phyloP scores from a whole-genome alignment of 2,113 vertebrate genomes.

The Austrofundulus limnaeus region DNA sequence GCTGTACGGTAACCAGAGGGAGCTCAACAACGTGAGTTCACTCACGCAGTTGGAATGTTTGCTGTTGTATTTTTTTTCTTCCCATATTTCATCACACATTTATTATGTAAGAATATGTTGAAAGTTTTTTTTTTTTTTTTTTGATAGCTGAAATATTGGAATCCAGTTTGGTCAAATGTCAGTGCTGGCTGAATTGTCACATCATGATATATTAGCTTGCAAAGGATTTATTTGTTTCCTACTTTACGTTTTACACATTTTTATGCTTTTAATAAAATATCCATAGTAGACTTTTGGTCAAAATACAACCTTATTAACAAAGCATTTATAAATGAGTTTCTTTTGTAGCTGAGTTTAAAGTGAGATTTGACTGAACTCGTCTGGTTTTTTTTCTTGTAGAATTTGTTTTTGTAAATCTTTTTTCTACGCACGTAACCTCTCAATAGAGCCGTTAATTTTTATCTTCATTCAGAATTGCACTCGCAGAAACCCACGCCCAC shows the following conservation, averaged over 20 bases:
- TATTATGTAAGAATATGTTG: not conserved
- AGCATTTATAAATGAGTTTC: too few species aligned
- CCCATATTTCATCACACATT: too few species aligned
- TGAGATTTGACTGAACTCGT: not conserved
- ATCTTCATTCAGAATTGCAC: too few species aligned
- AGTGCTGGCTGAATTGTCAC: too few species aligned
- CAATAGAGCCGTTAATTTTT: not conserved
- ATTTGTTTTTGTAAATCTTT: not conserved
- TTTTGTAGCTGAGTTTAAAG: not conserved
- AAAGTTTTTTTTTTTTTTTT: too few species aligned
- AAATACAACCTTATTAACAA: too few species aligned
- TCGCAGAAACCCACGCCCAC: not conserved
- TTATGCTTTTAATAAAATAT: not conserved
- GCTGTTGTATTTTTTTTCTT: not conserved
- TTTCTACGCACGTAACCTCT: not conserved
- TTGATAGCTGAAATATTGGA: not conserved
- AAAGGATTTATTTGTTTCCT: not conserved
- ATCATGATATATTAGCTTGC: too few species aligned
- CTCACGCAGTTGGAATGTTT: not conserved
- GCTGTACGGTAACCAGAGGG: conserved; percentile 90
- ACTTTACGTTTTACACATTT: not conserved
- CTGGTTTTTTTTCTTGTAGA: not conserved
- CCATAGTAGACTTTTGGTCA: too few species aligned
- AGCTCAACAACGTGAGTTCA: conserved; percentile 87
- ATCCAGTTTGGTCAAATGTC: too few species aligned